These are phyloP conservation scores for Nanorana parkeri DNA, from an alignment of 2,113 vertebrate genomes.

Conservation along the genomic window DNA sequence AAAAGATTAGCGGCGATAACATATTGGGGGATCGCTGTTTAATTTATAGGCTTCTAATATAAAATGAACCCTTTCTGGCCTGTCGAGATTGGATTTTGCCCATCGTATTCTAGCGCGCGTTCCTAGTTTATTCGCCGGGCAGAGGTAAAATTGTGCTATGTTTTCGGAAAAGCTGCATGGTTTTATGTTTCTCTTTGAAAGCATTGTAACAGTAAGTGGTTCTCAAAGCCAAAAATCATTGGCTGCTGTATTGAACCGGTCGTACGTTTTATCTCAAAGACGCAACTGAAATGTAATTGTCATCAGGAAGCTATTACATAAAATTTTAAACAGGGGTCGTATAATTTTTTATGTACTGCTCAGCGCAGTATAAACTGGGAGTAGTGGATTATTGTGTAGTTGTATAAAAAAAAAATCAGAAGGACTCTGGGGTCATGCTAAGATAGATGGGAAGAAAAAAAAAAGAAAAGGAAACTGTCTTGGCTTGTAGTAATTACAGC, in stretches of 20 bases:
- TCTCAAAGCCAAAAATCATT: background rate
- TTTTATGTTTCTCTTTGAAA: constrained; percentile 9
- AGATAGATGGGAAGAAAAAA: too few species aligned
- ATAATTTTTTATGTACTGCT: too few species aligned
- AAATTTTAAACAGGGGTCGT: too few species aligned
- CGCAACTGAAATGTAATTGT: background rate
- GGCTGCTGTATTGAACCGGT: background rate
- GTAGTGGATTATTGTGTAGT: too few species aligned
- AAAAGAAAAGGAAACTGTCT: too few species aligned
- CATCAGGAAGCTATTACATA: background rate
- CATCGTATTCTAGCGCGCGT: background rate
- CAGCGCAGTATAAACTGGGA: too few species aligned
- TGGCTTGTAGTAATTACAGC: too few species aligned
- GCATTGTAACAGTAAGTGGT: background rate
- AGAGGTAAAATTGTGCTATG: background rate
- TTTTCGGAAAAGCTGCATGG: constrained; percentile 10
- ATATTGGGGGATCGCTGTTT: background rate
- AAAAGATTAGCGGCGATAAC: background rate
- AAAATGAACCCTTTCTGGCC: background rate
- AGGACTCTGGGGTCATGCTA: too few species aligned
- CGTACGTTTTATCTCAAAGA: background rate
- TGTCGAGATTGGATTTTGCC: too few species aligned
- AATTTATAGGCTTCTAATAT: background rate
- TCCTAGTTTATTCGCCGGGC: background rate
- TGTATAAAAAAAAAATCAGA: too few species aligned